phyloP scores from a whole-genome alignment of 2,113 vertebrate genomes.

The Elaphurus davidianus region DNA sequence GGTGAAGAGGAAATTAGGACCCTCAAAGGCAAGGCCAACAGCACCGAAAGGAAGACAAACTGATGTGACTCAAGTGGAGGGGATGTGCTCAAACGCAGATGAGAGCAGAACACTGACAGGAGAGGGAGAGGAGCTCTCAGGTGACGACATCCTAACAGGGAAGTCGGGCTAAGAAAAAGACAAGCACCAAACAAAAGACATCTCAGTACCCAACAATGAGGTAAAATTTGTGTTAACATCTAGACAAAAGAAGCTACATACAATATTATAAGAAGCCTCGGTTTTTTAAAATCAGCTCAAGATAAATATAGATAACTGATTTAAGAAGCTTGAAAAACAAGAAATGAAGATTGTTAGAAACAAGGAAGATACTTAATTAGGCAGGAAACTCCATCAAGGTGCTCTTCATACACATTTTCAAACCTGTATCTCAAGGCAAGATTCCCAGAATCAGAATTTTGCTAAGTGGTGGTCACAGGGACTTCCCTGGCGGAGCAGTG shows the following conservation, averaged over 20 bases:
- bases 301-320: background rate
- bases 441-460: background rate
- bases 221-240: background rate
- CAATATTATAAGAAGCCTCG: background rate
- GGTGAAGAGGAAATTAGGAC: background rate
- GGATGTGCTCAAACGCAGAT: background rate
- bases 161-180: background rate
- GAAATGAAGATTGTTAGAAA: background rate
- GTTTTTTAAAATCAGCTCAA: background rate
- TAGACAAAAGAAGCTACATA: background rate
- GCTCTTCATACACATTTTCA: background rate
- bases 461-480: background rate
- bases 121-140: background rate
- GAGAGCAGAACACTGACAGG: background rate
- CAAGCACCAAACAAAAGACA: background rate
- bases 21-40: background rate
- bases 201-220: background rate
- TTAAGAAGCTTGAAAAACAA: background rate
- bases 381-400: background rate
- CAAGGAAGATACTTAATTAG: background rate
- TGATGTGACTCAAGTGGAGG: background rate
- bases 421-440: background rate
- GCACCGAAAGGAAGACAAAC: background rate
- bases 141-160: background rate
- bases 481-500: background rate